These are phyloP conservation scores for Schizopygopsis pylzovi DNA, from an alignment of 2,797 vertebrate species.

Conservation along the genomic window DNA sequence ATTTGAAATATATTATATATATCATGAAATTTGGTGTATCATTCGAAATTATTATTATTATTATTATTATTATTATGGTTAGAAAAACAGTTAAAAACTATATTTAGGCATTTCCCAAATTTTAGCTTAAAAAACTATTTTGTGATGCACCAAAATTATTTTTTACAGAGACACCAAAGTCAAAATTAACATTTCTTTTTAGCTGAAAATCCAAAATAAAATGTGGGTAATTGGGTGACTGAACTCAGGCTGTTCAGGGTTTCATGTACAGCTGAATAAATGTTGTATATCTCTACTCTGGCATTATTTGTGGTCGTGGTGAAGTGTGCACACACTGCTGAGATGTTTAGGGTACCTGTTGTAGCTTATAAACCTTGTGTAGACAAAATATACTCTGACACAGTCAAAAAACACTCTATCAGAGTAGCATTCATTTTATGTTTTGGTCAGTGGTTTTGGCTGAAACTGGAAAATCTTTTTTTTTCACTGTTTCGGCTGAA, in stretches of 20 bases:
- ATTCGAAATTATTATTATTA: neutral
- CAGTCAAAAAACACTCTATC: too few relatives aligned
- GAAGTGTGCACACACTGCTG: too few relatives aligned
- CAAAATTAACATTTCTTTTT: neutral
- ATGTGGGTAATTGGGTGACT: neutral
- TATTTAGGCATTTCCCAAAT: neutral
- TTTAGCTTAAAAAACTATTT: neutral
- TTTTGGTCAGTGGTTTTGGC: too few relatives aligned
- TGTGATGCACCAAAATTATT: neutral
- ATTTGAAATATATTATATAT: neutral
- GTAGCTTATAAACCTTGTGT: too few relatives aligned
- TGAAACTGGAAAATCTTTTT: neutral
- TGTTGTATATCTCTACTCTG: neutral
- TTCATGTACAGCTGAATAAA: neutral
- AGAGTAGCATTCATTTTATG: too few relatives aligned
- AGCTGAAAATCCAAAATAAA: neutral
- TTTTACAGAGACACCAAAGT: neutral
- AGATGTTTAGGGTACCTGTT: too few relatives aligned
- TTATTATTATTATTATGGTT: neutral
- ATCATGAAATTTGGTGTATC: neutral
- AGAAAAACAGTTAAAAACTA: neutral
- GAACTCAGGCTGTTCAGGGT: neutral
- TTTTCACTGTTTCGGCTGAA: neutral
- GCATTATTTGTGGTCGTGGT: neutral
- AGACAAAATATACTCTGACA: too few relatives aligned